Conservation (phyloP, 2,797 vertebrate species). For the Galago senegalensis region DNA sequence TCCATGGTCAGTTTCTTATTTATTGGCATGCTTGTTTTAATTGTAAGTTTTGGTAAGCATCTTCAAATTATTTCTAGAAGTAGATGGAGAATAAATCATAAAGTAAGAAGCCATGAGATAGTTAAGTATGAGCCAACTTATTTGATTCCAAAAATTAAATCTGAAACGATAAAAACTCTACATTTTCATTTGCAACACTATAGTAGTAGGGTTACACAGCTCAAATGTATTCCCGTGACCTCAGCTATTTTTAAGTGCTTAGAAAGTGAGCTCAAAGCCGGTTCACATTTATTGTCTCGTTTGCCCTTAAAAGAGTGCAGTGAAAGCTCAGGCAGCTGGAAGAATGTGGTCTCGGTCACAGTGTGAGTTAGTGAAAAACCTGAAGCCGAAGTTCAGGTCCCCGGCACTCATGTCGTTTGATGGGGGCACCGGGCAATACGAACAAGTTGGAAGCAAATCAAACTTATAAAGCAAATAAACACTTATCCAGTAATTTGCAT, state of each 20-base stretch:
- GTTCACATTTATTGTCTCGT: constrained; percentile 33
- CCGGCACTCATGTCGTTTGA: constrained; percentile 18
- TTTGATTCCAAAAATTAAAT: constrained; percentile 40
- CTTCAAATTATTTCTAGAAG: background rate
- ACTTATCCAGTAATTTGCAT: constrained; percentile 35
- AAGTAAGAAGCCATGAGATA: constrained; percentile 35
- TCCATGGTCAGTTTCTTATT: background rate
- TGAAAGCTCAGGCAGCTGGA: constrained; percentile 45
- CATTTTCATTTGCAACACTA: constrained; percentile 55
- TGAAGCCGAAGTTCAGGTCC: constrained; percentile 61
- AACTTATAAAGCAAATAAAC: constrained; percentile 73
- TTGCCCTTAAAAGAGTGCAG: constrained; percentile 60
- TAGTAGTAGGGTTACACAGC: background rate
- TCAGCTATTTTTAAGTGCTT: constrained; percentile 67
- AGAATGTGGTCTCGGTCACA: constrained; percentile 27
- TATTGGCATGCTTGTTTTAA: background rate
- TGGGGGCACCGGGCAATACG: background rate
- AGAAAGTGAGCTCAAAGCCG: constrained; percentile 65
- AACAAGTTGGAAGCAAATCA: constrained; percentile 55
- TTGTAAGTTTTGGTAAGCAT: background rate
- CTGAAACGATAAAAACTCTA: background rate
- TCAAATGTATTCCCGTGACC: constrained; percentile 10
- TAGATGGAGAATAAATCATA: background rate
- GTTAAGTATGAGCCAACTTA: background rate
- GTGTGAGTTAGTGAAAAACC: background rate